Evolutionary conservation across 2,113 vertebrate species (phyloP).

Genomic region (Lucifuga dentata): DNA sequence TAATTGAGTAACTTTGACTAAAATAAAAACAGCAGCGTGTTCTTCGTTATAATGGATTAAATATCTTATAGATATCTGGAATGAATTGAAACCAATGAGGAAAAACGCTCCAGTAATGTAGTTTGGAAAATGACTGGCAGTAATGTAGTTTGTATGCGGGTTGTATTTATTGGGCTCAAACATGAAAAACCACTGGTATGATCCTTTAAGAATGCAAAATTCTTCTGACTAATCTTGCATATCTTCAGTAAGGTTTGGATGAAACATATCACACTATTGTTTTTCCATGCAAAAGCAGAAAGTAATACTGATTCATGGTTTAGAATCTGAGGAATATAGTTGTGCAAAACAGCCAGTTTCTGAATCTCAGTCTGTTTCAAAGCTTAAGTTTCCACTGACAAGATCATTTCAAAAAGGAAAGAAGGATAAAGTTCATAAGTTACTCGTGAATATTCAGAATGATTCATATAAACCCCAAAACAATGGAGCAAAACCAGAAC

Average conservation of each 20-base stretch:
- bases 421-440: conserved; percentile 8
- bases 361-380: conserved; percentile 28
- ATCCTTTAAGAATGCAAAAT: no score
- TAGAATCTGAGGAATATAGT: conserved; percentile 39
- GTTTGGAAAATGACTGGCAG: no score
- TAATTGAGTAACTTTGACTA: no score
- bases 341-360: conserved; percentile 52
- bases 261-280: background rate
- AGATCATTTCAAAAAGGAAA: background rate
- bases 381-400: background rate
- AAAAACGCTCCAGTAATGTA: no score
- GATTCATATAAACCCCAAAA: background rate
- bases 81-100: no score
- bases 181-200: no score
- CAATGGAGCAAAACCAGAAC: no score
- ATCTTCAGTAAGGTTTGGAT: background rate
- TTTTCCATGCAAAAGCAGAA: background rate
- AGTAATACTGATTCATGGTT: conserved; percentile 71
- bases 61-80: no score
- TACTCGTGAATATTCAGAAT: background rate
- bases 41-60: no score
- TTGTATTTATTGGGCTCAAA: no score
- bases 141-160: no score
- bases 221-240: background rate
- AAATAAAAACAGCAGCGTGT: no score